phyloP scores from a whole-genome alignment of 2,113 vertebrate genomes.

The Phylloscopus trochilus region DNA sequence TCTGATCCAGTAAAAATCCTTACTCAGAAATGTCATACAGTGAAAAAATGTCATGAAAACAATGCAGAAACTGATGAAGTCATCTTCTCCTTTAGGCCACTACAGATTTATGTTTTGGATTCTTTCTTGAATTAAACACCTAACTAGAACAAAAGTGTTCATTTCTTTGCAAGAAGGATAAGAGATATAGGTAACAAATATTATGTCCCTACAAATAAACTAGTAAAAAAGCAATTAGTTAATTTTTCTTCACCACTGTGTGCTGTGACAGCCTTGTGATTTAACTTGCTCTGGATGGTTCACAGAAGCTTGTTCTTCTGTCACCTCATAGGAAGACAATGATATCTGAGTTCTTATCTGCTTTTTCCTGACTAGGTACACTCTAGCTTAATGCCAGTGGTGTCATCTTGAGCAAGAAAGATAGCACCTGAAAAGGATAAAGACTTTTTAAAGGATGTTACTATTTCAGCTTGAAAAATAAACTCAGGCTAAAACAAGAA shows the following conservation, averaged over 20 bases:
- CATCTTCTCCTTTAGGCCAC: not conserved
- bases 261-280: not conserved
- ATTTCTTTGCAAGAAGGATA: not conserved
- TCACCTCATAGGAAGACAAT: not conserved
- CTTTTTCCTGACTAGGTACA: not conserved
- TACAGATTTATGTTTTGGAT: not conserved
- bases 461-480: not conserved
- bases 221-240: not conserved
- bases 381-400: not conserved
- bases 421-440: not conserved
- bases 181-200: not conserved
- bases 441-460: not conserved
- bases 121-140: not conserved
- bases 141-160: not conserved
- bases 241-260: not conserved
- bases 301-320: not conserved
- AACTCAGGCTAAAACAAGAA: not conserved
- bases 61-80: not conserved
- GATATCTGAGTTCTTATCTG: not conserved
- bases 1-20: not conserved
- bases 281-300: not conserved
- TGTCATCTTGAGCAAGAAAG: not conserved
- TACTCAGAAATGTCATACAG: not conserved
- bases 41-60: not conserved
- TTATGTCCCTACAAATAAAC: not conserved